These are phyloP conservation scores for Rattus norvegicus DNA, from an alignment of 2,113 vertebrate genomes.

Conservation along the genomic window DNA sequence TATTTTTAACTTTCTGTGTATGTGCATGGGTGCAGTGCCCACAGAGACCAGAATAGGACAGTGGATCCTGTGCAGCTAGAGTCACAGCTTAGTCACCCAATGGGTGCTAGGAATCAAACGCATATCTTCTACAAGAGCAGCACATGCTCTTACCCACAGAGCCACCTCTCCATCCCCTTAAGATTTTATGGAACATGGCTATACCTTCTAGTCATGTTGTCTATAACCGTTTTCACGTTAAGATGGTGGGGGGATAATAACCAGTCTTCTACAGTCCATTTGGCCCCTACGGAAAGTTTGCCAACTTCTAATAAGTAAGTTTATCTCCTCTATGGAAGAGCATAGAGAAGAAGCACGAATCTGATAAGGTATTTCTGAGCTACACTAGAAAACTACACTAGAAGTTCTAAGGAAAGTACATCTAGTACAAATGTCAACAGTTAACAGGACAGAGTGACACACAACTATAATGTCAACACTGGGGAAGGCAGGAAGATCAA, in stretches of 20 bases:
- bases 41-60: background rate
- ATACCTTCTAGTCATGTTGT: background rate
- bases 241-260: background rate
- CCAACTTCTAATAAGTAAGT: constrained; percentile 56
- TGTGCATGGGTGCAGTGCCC: background rate
- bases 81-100: background rate
- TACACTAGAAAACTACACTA: background rate
- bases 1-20: background rate
- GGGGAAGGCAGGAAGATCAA: background rate
- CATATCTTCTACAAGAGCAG: background rate
- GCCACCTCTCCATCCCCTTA: background rate
- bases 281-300: constrained; percentile 34
- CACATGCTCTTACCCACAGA: background rate
- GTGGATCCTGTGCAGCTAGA: background rate
- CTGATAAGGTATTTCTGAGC: background rate
- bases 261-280: constrained; percentile 33
- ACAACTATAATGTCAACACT: background rate
- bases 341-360: background rate
- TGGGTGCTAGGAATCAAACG: background rate
- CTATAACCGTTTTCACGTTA: background rate
- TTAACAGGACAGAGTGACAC: background rate
- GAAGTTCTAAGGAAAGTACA: background rate
- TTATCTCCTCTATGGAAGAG: background rate
- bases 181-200: background rate
- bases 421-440: background rate